phyloP scores from a whole-genome alignment of 2,888 invertebrate species.

The Rhorus exstirpatorius region DNA sequence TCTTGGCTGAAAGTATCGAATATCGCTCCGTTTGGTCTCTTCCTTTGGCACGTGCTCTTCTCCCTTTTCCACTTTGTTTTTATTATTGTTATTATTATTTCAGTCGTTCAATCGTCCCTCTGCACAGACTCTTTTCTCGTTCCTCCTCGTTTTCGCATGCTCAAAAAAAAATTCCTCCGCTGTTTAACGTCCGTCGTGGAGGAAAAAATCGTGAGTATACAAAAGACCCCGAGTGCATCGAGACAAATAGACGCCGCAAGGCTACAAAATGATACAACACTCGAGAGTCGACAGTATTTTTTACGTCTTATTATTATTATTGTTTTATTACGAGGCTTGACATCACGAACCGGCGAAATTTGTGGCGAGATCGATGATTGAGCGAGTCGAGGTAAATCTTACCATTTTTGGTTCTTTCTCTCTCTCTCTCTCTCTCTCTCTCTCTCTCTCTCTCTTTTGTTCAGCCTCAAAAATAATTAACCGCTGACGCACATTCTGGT shows the following conservation, averaged over 20 bases:
- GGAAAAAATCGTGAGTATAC: conserved; percentile 53
- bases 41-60: conserved; percentile 64
- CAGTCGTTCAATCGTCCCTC: conserved; percentile 44
- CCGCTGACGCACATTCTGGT: not conserved
- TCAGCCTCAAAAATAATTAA: conserved; percentile 21
- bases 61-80: conserved; percentile 13
- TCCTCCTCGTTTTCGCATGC: not conserved
- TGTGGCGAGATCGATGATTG: not conserved
- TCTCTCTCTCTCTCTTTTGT: no score
- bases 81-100: no score
- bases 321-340: not conserved
- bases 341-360: not conserved
- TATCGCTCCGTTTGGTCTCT: conserved; percentile 61
- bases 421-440: no score
- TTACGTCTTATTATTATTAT: not conserved
- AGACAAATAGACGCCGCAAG: conserved; percentile 31
- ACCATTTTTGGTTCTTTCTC: conserved; percentile 19
- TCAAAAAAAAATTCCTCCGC: conserved; percentile 15
- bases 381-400: not conserved
- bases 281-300: not conserved
- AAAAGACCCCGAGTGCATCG: conserved; percentile 2
- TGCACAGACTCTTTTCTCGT: conserved; percentile 25
- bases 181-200: conserved; percentile 17
- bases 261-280: conserved; percentile 8
- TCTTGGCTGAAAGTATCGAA: conserved; percentile 55